Evolutionary conservation across 2,113 vertebrate species (phyloP).

Genomic region (Geococcyx californianus): DNA sequence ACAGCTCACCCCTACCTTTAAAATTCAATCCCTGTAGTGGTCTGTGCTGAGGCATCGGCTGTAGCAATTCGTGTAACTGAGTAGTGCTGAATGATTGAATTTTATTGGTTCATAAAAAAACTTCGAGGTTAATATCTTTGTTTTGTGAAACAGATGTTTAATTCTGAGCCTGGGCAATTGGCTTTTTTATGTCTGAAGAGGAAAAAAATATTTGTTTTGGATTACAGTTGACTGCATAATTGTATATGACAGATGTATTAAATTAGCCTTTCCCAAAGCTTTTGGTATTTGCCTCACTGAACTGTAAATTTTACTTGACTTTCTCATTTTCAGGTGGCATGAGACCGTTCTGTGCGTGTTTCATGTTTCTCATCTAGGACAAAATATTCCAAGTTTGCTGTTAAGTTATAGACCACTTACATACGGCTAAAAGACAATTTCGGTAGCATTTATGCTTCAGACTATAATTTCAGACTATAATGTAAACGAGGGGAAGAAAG

Average conservation of each 20-base stretch:
- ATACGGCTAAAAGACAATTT: neutral
- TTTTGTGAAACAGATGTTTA: constrained; percentile 49
- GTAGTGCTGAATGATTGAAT: neutral
- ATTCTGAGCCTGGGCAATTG: constrained; percentile 13
- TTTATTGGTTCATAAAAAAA: constrained; percentile 33
- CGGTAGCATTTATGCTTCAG: neutral
- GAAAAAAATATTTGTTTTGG: constrained; percentile 6
- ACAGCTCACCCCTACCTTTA: neutral
- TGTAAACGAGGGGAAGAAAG: neutral
- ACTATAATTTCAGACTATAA: neutral
- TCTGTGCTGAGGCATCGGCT: neutral
- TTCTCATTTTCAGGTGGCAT: constrained; percentile 51
- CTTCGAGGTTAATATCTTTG: constrained; percentile 34
- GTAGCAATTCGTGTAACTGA: constrained; percentile 18
- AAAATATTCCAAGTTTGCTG: neutral
- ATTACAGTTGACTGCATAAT: constrained; percentile 22
- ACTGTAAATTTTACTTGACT: constrained; percentile 12
- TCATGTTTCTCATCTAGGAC: neutral
- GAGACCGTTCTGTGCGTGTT: neutral
- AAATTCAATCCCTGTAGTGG: neutral
- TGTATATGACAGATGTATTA: constrained; percentile 47
- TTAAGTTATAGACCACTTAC: neutral
- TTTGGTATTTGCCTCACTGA: constrained; percentile 17
- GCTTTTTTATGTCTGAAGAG: constrained; percentile 5
- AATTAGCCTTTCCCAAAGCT: constrained; percentile 34